Evolutionary conservation across 2,113 vertebrate species (phyloP).

Genomic region (Oryctolagus cuniculus): DNA sequence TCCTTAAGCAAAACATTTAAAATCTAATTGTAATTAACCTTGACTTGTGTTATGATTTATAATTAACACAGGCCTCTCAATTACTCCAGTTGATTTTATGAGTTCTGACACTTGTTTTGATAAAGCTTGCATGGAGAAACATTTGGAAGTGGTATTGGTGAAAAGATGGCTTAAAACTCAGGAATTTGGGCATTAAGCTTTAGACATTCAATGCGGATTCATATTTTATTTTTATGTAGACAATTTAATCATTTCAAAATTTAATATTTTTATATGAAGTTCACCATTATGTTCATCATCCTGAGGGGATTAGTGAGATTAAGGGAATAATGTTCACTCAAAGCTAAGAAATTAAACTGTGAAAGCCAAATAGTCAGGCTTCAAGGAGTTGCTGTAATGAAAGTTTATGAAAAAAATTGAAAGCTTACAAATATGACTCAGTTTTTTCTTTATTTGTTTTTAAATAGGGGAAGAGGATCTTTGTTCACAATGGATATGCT

Average conservation of each 20-base stretch:
- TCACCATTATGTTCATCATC: constrained; percentile 50
- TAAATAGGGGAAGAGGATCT: background rate
- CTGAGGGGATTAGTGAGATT: constrained; percentile 68
- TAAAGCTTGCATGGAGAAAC: constrained; percentile 24
- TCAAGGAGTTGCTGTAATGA: constrained; percentile 57
- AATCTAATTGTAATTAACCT: constrained; percentile 77
- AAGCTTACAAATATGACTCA: background rate
- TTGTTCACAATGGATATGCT: constrained; percentile 17
- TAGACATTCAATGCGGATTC: constrained; percentile 41
- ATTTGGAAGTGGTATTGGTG: constrained; percentile 50
- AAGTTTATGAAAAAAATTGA: constrained; percentile 62
- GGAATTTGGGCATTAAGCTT: background rate
- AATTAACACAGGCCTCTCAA: constrained; percentile 71
- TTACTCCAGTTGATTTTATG: constrained; percentile 61
- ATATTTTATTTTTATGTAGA: constrained; percentile 67
- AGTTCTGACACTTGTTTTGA: constrained; percentile 60
- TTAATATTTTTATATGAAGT: constrained; percentile 62
- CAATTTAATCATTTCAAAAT: constrained; percentile 68
- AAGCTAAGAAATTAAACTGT: constrained; percentile 70
- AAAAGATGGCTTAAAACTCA: constrained; percentile 63
- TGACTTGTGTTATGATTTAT: constrained; percentile 78
- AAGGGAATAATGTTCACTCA: constrained; percentile 64
- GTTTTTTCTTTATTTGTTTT: background rate
- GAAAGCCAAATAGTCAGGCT: constrained; percentile 62
- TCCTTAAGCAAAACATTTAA: constrained; percentile 69